Evolutionary conservation across 2,888 invertebrate genomes (phyloP), one percentile per base, ranked within the genome.

Genomic region (Cerastoderma edule): DNA sequence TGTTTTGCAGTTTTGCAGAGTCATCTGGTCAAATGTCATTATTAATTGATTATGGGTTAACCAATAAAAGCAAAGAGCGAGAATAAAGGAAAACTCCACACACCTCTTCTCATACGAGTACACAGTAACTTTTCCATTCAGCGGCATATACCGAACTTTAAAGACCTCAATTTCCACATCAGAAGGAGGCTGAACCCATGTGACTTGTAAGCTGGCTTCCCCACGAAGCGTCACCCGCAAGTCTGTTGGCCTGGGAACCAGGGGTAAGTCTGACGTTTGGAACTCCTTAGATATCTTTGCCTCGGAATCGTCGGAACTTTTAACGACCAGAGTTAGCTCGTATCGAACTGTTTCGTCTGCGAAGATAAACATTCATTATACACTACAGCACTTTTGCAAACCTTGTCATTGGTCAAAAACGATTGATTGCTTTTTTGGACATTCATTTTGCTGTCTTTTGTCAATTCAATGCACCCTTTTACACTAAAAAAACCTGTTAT

Each of bases 271-370:
- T 3, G 78, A 75, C 8, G 85, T 84, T 30, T 76, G 72, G 65
- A 86, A 87, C 67, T 88, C 85, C 46, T 80, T 83, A 0, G 83
- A 81, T n/a, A 75, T 83, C 16, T 81, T 75, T 3, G 75, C 79
- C 10, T 75, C 84, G 0, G 72, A 54, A 1, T 83, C 85, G 24
- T 79, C 72, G 16, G 78, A 4, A 13, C 73, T 80, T 22, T 67
- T 75, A 19, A 78, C 85, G 1, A 66, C 72, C 10, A 89, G 71
- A 0, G 83, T 83, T 19, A 89, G 83, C 60, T 87, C 84, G 57
- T 89, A 89, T 22, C 78, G 69, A 27, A 80, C 77, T 64, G 81
- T 78, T 65, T 86, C 85, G 30, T 87, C 89, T 89, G 83, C n/a
- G 75, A 73, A 1, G 63, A n/a, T n/a, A n/a, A n/a, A n/a, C n/a